These are phyloP conservation scores for Vanessa atalanta DNA, from an alignment of 1,140 invertebrate genomes.

Conservation along the genomic window DNA sequence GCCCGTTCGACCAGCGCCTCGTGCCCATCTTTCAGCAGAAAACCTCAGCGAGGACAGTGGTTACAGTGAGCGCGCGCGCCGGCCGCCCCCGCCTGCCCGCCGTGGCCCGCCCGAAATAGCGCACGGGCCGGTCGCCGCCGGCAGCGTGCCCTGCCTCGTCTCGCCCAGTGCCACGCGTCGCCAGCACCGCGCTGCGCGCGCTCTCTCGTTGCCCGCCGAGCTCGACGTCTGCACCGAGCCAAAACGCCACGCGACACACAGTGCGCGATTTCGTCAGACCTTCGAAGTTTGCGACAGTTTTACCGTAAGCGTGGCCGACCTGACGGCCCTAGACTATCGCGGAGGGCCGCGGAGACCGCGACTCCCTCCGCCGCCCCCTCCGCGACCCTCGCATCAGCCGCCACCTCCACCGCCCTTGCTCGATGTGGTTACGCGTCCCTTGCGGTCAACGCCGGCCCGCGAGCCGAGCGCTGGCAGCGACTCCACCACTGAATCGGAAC, in stretches of 20 bases:
- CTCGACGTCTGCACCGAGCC: constrained; percentile 80
- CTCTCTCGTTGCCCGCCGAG: constrained; percentile 73
- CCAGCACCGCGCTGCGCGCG: constrained; percentile 73
- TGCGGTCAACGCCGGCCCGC: constrained; percentile 47
- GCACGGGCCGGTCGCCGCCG: constrained; percentile 59
- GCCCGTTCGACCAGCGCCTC: constrained; percentile 55
- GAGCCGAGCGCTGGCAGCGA: constrained; percentile 75
- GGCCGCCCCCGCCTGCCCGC: constrained; percentile 62
- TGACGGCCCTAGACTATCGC: constrained; percentile 75
- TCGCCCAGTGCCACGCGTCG: constrained; percentile 65
- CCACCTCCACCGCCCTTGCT: constrained; percentile 53
- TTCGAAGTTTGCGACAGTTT: constrained; percentile 74
- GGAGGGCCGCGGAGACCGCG: constrained; percentile 60
- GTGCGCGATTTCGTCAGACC: constrained; percentile 69
- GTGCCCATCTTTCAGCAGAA: constrained; percentile 84
- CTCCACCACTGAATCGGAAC: constrained; percentile 78
- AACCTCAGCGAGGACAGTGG: constrained; percentile 89
- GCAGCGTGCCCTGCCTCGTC: constrained; percentile 66
- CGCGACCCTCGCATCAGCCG: constrained; percentile 48
- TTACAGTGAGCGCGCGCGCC: constrained; percentile 81
- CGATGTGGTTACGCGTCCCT: constrained; percentile 45
- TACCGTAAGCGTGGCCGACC: constrained; percentile 76
- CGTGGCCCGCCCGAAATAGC: constrained; percentile 62
- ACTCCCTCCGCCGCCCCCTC: constrained; percentile 51
- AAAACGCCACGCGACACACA: constrained; percentile 56